Percentiles rank a stretch among this genome's conserved stretches.
phyloP scores from a whole-genome alignment of 2,888 invertebrate genomes.

The Chirona hameri region DNA sequence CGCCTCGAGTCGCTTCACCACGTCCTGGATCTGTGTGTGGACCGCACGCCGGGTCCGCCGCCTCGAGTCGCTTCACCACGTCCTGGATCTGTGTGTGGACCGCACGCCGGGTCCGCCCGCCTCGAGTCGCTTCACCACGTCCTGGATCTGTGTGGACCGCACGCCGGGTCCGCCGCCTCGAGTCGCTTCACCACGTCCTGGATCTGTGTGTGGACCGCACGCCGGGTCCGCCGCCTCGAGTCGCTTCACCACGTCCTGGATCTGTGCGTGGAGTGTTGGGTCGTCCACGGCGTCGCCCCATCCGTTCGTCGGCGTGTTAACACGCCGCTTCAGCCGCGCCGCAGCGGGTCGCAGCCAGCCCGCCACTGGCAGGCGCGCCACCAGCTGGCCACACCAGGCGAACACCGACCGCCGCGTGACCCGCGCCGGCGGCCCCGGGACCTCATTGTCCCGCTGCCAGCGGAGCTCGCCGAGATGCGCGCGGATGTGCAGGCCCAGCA shows the following conservation, averaged over 20 bases:
- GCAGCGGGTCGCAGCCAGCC: conserved; percentile 31
- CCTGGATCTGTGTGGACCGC: too few relatives aligned
- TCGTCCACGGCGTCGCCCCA: conserved; percentile 25
- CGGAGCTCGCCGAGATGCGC: background rate
- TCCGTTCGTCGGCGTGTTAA: background rate
- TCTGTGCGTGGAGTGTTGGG: background rate
- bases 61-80: too few relatives aligned
- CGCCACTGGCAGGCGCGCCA: conserved; percentile 30
- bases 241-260: too few relatives aligned
- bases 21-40: too few relatives aligned
- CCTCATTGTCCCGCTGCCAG: conserved; percentile 13
- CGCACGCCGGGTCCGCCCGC: background rate
- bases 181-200: too few relatives aligned
- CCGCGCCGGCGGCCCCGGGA: background rate
- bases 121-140: background rate
- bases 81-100: too few relatives aligned
- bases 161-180: too few relatives aligned
- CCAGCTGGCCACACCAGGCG: conserved; percentile 8
- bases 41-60: too few relatives aligned
- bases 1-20: too few relatives aligned
- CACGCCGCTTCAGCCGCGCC: conserved; percentile 24
- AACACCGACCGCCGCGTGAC: conserved; percentile 30
- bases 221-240: too few relatives aligned
- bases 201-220: too few relatives aligned
- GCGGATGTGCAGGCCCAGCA: conserved; percentile 22